phyloP scores from a whole-genome alignment of 1,140 invertebrate genomes.

The Monochamus saltuarius region DNA sequence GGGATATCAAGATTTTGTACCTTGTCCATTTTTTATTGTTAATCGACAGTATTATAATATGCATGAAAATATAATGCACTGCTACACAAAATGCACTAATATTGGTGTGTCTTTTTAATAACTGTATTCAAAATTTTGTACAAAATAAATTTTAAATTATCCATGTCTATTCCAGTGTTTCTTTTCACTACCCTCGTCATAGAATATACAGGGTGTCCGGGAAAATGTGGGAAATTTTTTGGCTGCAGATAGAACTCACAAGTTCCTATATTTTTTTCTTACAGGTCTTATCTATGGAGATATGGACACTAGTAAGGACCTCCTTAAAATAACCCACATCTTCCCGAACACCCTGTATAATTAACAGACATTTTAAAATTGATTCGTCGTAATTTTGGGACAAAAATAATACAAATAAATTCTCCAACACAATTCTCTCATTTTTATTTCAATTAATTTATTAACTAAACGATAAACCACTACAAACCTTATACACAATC shows the following conservation, averaged over 20 bases:
- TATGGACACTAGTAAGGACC: no score
- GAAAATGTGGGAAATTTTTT: no score
- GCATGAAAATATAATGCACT: conserved; percentile 38
- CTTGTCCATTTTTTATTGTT: conserved; percentile 37
- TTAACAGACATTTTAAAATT: no score
- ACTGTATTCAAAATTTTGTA: conserved; percentile 42
- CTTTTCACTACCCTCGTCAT: not conserved
- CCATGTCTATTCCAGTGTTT: conserved; percentile 19
- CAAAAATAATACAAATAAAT: no score
- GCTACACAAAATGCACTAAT: conserved; percentile 34
- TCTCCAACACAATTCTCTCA: no score
- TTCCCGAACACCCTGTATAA: no score
- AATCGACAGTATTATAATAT: conserved; percentile 36
- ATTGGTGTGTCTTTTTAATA: conserved; percentile 36
- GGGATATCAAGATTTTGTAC: conserved; percentile 35
- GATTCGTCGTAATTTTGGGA: no score
- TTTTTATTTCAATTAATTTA: conserved; percentile 18
- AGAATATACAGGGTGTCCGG: no score
- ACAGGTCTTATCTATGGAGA: no score
- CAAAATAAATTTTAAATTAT: conserved; percentile 39
- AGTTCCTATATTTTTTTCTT: no score
- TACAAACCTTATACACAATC: conserved; percentile 7
- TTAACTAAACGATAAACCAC: conserved; percentile 10
- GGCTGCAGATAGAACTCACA: no score
- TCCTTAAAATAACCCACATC: no score